Evolutionary conservation across 2,888 invertebrate species (phyloP), one percentile per base, ranked within the genome.

Genomic region (Steinernema carpocapsae): DNA sequence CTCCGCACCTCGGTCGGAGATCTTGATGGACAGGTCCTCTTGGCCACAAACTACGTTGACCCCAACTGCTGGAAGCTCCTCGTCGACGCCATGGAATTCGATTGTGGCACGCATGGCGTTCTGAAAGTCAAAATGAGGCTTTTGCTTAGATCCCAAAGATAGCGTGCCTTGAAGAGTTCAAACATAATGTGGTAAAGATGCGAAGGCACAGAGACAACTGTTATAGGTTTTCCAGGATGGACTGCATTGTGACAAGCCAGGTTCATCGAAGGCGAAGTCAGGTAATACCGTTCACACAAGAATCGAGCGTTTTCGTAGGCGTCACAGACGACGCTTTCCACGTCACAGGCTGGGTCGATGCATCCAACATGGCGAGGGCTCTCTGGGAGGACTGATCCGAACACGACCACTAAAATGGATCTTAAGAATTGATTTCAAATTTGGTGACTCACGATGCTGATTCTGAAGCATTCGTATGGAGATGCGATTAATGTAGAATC

Each of bases 171-270:
- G 89, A 99, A 95, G 77, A 99, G 90, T 89, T 99, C 99, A 89
- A 99, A 99, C 83, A 97, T 91, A 92, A 99, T 99, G 90, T 99
- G 97, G 90, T 99, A 97, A 74, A 99, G 91, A 89, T 99, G 99
- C 29, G 97, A 96, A 0, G 99, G 99, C 26, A 95, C 96, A 88
- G 97, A 97, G 0, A 96, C 94, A 77, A 97, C 93, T 72, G 92
- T 92, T 86, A 96, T 92, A 1, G 93, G 92, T 51, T 91, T 89
- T 74, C 91, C 91, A n/a, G 88, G 86, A 0, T 83, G 79, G 12
- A 83, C 81, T 17, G 81, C 76, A 56, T 85, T 85, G 72, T 80
- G 77, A 80, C 86, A 86, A 78, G 92, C 90, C 72, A 97, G 91
- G 78, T 93, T 91, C 71, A 99, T 89, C 79, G 94, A 93, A 0